phyloP scores from a whole-genome alignment of 2,797 vertebrate genomes.

The Periparus ater region DNA sequence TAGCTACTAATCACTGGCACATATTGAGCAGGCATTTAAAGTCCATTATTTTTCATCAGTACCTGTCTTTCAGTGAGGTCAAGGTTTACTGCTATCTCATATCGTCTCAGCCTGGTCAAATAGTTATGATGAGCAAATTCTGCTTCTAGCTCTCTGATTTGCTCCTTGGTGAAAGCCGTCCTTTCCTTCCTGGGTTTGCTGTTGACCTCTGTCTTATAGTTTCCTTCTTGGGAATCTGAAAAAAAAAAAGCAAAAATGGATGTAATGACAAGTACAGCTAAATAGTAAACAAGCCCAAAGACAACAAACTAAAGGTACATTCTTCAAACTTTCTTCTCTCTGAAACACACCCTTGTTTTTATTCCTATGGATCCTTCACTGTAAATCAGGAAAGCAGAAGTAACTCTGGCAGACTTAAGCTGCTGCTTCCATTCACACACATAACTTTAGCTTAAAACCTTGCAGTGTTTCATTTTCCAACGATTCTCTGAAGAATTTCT shows the following conservation, averaged over 20 bases:
- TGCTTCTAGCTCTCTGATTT: conserved; percentile 97
- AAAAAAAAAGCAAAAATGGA: conserved; percentile 67
- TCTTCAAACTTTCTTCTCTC: neutral
- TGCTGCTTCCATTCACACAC: neutral
- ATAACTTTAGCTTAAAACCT: neutral
- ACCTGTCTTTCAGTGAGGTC: conserved; percentile 99
- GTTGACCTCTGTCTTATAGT: conserved; percentile 95
- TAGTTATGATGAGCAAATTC: conserved; percentile 99
- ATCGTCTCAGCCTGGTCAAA: conserved; percentile 95
- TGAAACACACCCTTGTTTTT: neutral
- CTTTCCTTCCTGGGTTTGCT: conserved; percentile 98
- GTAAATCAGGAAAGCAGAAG: neutral
- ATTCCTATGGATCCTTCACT: neutral
- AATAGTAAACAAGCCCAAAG: neutral
- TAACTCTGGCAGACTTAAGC: neutral
- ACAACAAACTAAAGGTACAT: neutral
- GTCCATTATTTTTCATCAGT: conserved; percentile 41
- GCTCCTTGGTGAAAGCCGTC: conserved; percentile 99
- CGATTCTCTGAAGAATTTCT: neutral
- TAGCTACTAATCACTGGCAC: neutral
- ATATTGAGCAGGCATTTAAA: neutral
- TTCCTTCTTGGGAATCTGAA: conserved; percentile 97
- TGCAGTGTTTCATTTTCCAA: conserved; percentile 11
- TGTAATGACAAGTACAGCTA: neutral
- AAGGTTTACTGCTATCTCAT: conserved; percentile 98